Percentiles rank a stretch among this genome's conserved stretches.
Evolutionary conservation across 1,140 invertebrate genomes (phyloP).

Genomic region (Hydropsyche tenuis): DNA sequence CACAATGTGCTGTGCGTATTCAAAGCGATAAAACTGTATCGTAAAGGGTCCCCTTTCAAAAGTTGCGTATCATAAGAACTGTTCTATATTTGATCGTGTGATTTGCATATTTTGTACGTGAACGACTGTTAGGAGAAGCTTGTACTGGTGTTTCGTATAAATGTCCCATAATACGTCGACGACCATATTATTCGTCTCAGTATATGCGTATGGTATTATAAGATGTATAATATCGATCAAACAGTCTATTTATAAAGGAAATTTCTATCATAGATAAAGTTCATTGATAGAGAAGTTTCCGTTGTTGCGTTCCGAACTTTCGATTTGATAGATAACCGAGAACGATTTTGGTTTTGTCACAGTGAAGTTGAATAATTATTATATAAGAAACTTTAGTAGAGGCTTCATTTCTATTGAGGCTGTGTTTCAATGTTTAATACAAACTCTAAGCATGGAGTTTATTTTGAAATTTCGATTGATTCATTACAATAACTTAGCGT

Average conservation of each 20-base stretch:
- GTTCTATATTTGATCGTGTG: constrained; percentile 8
- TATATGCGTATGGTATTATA: too few species aligned
- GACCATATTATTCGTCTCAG: background rate
- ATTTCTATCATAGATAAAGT: background rate
- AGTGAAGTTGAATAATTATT: too few species aligned
- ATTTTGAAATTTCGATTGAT: too few species aligned
- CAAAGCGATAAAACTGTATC: constrained; percentile 12
- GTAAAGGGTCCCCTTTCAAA: background rate
- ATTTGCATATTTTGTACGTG: constrained; percentile 8
- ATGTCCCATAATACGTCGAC: background rate
- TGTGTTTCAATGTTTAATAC: too few species aligned
- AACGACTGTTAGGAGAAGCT: background rate
- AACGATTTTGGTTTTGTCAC: too few species aligned
- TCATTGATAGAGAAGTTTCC: too few species aligned
- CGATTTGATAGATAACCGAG: too few species aligned
- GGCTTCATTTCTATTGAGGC: too few species aligned
- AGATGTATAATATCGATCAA: constrained; percentile 1
- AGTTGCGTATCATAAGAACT: background rate
- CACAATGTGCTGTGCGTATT: background rate
- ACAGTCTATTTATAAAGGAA: background rate
- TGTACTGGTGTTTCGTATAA: background rate
- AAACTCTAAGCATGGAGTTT: too few species aligned
- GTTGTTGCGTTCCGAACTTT: too few species aligned
- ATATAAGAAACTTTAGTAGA: too few species aligned
- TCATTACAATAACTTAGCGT: too few species aligned